Conservation (phyloP, 1,140 invertebrate species). For the Hyphantria cunea region DNA sequence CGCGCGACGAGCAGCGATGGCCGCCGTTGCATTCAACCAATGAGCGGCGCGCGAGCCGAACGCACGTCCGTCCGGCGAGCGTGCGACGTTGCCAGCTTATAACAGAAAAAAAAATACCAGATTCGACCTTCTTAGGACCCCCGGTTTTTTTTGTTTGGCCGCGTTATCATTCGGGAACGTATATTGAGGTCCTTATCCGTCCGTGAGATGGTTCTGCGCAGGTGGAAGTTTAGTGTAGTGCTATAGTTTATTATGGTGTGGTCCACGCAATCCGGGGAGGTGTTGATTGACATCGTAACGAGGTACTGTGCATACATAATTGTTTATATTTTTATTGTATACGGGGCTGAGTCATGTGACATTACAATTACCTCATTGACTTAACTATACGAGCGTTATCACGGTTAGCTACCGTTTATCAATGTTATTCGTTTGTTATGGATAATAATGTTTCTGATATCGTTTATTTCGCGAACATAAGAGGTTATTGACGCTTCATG, state of each 20-base stretch:
- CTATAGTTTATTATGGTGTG: slow-evolving; percentile 77
- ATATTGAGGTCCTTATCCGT: slow-evolving; percentile 65
- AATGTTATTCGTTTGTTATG: slow-evolving; percentile 9
- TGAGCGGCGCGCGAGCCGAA: slow-evolving; percentile 73
- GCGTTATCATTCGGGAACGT: slow-evolving; percentile 77
- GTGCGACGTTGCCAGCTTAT: slow-evolving; percentile 76
- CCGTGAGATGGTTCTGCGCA: slow-evolving; percentile 64
- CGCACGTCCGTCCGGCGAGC: slow-evolving; percentile 72
- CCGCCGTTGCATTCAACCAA: slow-evolving; percentile 74
- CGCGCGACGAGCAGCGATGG: slow-evolving; percentile 64
- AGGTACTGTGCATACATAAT: slow-evolving; percentile 52
- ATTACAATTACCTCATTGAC: slow-evolving; percentile 36
- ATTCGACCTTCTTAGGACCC: slow-evolving; percentile 80
- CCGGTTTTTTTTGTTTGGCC: slow-evolving; percentile 78
- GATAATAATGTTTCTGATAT: slow-evolving; percentile 29
- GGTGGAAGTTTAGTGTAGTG: slow-evolving; percentile 67
- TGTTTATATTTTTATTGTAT: slow-evolving; percentile 34
- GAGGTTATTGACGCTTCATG: slow-evolving; percentile 23
- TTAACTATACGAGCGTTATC: slow-evolving; percentile 23
- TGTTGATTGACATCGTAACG: slow-evolving; percentile 73
- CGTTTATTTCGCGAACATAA: slow-evolving; percentile 16
- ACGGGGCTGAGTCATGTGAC: slow-evolving; percentile 51
- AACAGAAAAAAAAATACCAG: slow-evolving; percentile 74
- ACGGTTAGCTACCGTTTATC: slow-evolving; percentile 27
- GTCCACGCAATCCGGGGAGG: slow-evolving; percentile 73